Base-by-base conservation (phyloP, 2,113 vertebrate genomes). In the Heliornis fulica region DNA sequence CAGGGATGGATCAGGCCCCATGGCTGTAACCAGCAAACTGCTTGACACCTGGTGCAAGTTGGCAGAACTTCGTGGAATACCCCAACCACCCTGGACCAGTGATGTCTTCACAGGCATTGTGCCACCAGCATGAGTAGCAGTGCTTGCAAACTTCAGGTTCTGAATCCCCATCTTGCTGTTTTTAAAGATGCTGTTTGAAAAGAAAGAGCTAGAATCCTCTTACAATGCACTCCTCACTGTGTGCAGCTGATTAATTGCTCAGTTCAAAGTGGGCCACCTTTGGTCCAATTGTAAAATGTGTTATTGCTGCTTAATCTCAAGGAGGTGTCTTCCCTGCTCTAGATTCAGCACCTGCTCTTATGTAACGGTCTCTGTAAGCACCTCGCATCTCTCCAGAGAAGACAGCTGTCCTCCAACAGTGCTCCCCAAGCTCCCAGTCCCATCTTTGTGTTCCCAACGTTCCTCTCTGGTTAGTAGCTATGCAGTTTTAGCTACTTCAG, bases 71-170 rank as follows among this genome's bases (percentile, higher is more conserved):
- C 45, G 4, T 40, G 1, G 1, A 48, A 29, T 25, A 34, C 32
- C 38, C 51, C 65, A n/a, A 0, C 40, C 2, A 0, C 40, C 9
- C 3, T 13, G 7, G 46, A 38, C 38, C 18, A 31, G 0, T 0
- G 1, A 4, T 31, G 41, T 45, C 76, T 53, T 79, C 61, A 32
- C 34, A 76, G 82, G 66, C 34, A 14, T 34, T 1, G 1, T 78
- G 60, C 26, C 79, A 75, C 65, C 57, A 75, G 61, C 48, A 40
- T 1, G 6, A 80, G 70, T 10, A 51, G 68, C 36, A 89, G 68
- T 19, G 15, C 40, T 53, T 93, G 61, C 75, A 77, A 71, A 83
- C 31, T 77, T 32, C 68, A 74, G 72, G 18, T 50, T 38, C 45
- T 7, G 5, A 63, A 59, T 78, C 91, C 50, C 60, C 23, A 31